Evolutionary conservation across 2,797 vertebrate genomes (phyloP).

Genomic region (Apodemus agrarius): DNA sequence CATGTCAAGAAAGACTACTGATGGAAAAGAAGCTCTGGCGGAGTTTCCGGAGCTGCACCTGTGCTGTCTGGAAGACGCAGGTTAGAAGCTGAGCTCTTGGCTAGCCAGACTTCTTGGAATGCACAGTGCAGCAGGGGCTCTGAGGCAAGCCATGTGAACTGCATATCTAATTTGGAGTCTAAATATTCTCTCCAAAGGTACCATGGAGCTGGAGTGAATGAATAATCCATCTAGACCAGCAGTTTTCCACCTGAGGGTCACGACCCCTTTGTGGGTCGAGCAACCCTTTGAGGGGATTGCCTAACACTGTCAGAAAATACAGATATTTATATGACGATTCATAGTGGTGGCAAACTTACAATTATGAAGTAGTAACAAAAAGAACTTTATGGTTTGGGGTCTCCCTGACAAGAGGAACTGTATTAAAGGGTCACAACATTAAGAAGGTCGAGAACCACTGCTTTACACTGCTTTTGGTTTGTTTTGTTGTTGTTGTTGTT

Average conservation of each 20-base stretch:
- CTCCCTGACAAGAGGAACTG: not conserved
- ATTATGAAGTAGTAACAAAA: not conserved
- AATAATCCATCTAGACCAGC: not conserved
- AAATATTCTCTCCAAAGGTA: slow-evolving; percentile 5
- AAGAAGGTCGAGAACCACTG: not conserved
- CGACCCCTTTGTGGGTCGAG: not conserved
- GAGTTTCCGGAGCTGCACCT: not conserved
- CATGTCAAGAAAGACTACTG: not conserved
- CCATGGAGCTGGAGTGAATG: not conserved
- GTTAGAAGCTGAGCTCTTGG: not conserved
- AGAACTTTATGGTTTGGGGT: not conserved
- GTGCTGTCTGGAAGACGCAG: not conserved
- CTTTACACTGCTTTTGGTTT: not conserved
- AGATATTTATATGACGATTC: not conserved
- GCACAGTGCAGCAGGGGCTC: not conserved
- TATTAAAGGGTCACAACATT: not conserved
- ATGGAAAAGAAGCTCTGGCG: not conserved
- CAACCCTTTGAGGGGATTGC: not conserved
- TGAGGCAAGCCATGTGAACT: not conserved
- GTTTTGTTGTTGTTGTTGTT: not conserved
- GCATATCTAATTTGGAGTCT: not conserved
- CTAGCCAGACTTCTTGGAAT: not conserved
- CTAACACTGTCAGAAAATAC: not conserved
- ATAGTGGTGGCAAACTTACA: not conserved
- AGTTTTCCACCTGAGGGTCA: not conserved